phyloP scores from a whole-genome alignment of 2,797 vertebrate species.

The Microctenopoma steveboyesi region DNA sequence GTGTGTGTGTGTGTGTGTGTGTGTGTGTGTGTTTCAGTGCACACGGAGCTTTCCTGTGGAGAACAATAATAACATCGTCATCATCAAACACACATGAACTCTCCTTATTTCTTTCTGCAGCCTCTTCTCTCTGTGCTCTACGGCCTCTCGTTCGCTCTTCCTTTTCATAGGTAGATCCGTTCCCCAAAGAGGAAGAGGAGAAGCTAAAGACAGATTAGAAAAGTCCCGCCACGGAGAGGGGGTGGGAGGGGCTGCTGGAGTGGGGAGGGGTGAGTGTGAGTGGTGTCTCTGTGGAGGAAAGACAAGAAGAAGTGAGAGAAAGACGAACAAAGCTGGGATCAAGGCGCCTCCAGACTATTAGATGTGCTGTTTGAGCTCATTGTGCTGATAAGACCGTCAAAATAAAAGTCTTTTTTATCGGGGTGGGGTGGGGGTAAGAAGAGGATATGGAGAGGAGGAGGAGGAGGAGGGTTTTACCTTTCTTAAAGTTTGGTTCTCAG shows the following conservation, averaged over 20 bases:
- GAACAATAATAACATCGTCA: no score
- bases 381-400: conserved; percentile 82
- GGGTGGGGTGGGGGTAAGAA: background rate
- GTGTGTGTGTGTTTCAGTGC: no score
- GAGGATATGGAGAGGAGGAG: conserved; percentile 18
- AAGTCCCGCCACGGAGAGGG: conserved; percentile 63
- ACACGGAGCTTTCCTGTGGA: no score
- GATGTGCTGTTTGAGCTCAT: conserved; percentile 81
- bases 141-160: background rate
- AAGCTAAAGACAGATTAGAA: conserved; percentile 77
- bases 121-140: background rate
- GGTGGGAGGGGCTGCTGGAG: conserved; percentile 37
- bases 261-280: background rate
- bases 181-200: conserved; percentile 48
- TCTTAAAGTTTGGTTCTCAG: conserved; percentile 73
- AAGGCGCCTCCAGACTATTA: conserved; percentile 80
- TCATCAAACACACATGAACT: no score
- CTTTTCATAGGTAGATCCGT: background rate
- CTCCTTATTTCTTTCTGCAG: no score
- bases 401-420: conserved; percentile 67
- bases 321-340: conserved; percentile 65
- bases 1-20: no score
- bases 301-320: conserved; percentile 16
- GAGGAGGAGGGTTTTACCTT: conserved; percentile 34
- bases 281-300: conserved; percentile 48